phyloP scores from a whole-genome alignment of 1,140 invertebrate species.

The Fragariocoptes setiger region DNA sequence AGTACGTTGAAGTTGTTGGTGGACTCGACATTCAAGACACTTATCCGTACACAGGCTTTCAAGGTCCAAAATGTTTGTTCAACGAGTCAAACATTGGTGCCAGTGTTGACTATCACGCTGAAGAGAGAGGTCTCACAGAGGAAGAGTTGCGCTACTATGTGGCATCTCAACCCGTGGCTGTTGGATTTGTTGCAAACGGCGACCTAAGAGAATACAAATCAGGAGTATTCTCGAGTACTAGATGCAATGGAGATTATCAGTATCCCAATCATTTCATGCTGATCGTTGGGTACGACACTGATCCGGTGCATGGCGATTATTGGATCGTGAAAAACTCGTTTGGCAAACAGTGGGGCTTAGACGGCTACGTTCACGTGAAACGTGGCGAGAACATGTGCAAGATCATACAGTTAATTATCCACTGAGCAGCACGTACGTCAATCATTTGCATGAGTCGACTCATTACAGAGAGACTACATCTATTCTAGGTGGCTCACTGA shows the following conservation, averaged over 20 bases:
- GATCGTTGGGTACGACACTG: slow-evolving; percentile 19
- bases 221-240: slow-evolving; percentile 12
- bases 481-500: too few relatives aligned
- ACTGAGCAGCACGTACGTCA: too few relatives aligned
- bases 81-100: neutral
- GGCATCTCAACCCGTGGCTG: slow-evolving; percentile 10
- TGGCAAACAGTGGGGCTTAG: slow-evolving; percentile 23
- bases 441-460: too few relatives aligned
- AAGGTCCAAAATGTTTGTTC: neutral
- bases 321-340: slow-evolving; percentile 82
- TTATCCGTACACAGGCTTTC: neutral
- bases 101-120: slow-evolving; percentile 14
- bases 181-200: slow-evolving; percentile 19
- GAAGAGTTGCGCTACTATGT: slow-evolving; percentile 16
- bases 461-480: too few relatives aligned
- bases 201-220: neutral
- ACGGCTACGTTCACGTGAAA: slow-evolving; percentile 17
- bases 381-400: slow-evolving; percentile 20
- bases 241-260: neutral
- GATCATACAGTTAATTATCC: too few relatives aligned
- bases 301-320: slow-evolving; percentile 26
- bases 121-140: slow-evolving; percentile 17
- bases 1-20: slow-evolving; percentile 15
- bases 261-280: slow-evolving; percentile 18
- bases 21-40: neutral